Conservation (phyloP, 1,140 invertebrate genomes). For the Elymnias hypermnestra region DNA sequence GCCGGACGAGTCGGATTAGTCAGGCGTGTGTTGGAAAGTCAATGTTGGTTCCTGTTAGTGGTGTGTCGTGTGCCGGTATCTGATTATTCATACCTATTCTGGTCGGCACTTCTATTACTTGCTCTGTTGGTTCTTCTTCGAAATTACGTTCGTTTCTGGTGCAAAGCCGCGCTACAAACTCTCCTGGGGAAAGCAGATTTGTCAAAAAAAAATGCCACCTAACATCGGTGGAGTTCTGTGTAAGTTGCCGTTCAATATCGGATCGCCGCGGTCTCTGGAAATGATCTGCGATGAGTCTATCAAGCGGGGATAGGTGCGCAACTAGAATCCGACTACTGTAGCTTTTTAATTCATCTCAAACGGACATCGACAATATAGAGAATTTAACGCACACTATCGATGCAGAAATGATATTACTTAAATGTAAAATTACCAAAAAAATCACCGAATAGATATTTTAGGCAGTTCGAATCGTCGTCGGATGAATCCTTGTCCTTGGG, state of each 20-base stretch:
- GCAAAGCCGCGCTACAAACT: slow-evolving; percentile 58
- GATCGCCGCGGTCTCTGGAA: slow-evolving; percentile 20
- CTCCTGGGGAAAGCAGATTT: slow-evolving; percentile 53
- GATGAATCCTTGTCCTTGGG: slow-evolving; percentile 71
- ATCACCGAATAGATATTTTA: slow-evolving; percentile 79
- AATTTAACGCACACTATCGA: slow-evolving; percentile 48
- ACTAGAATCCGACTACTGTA: slow-evolving; percentile 48
- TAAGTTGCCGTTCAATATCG: slow-evolving; percentile 8
- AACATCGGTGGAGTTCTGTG: background rate
- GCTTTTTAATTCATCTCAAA: slow-evolving; percentile 50
- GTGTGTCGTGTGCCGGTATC: slow-evolving; percentile 25
- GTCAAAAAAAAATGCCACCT: slow-evolving; percentile 24
- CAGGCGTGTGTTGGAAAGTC: slow-evolving; percentile 24
- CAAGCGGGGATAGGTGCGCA: slow-evolving; percentile 48
- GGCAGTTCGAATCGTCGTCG: slow-evolving; percentile 80
- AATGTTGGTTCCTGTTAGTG: slow-evolving; percentile 37
- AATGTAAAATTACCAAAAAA: slow-evolving; percentile 75
- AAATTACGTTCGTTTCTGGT: slow-evolving; percentile 36
- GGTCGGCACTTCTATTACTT: slow-evolving; percentile 34
- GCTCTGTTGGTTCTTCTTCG: slow-evolving; percentile 27
- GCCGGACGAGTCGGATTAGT: slow-evolving; percentile 28
- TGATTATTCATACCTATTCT: slow-evolving; percentile 42
- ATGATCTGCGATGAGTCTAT: slow-evolving; percentile 34
- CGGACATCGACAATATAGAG: slow-evolving; percentile 61
- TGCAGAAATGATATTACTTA: slow-evolving; percentile 36